These are phyloP conservation scores for Uropetala carovei DNA, from an alignment of 2,888 invertebrate genomes.

Conservation along the genomic window DNA sequence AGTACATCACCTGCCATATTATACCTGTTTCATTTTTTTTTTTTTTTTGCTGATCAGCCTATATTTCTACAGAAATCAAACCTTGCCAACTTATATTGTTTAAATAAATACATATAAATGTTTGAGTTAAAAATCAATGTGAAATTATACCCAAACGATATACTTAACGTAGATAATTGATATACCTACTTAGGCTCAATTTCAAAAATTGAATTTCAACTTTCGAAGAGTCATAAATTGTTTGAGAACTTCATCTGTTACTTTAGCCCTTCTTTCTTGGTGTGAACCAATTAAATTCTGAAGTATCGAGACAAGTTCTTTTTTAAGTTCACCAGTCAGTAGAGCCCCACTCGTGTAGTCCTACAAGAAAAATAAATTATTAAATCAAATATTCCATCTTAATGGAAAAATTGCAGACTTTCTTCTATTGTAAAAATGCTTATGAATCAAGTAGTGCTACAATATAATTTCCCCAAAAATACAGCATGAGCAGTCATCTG, in stretches of 20 bases:
- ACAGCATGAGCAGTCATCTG: too few species aligned
- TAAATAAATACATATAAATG: too few species aligned
- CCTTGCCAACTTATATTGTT: too few species aligned
- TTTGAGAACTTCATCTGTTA: constrained; percentile 91
- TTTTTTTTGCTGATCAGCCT: too few species aligned
- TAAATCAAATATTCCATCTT: background rate
- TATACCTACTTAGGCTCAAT: background rate
- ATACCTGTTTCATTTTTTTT: too few species aligned
- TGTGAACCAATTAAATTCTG: constrained; percentile 89
- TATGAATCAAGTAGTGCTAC: background rate
- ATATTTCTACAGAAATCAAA: too few species aligned
- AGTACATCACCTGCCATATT: too few species aligned
- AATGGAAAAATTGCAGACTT: too few species aligned
- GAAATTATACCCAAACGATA: too few species aligned
- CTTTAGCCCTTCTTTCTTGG: constrained; percentile 85
- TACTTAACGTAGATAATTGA: background rate
- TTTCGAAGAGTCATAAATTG: constrained; percentile 91
- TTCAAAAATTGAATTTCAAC: constrained; percentile 77
- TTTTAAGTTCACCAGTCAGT: constrained; percentile 96
- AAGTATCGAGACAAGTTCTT: constrained; percentile 88
- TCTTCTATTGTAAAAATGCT: too few species aligned
- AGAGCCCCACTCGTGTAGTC: constrained; percentile 91
- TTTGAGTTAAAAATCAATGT: too few species aligned
- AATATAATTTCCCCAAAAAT: too few species aligned
- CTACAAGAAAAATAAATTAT: constrained; percentile 73